phyloP scores from a whole-genome alignment of 2,113 vertebrate genomes.

The Dromas ardeola region DNA sequence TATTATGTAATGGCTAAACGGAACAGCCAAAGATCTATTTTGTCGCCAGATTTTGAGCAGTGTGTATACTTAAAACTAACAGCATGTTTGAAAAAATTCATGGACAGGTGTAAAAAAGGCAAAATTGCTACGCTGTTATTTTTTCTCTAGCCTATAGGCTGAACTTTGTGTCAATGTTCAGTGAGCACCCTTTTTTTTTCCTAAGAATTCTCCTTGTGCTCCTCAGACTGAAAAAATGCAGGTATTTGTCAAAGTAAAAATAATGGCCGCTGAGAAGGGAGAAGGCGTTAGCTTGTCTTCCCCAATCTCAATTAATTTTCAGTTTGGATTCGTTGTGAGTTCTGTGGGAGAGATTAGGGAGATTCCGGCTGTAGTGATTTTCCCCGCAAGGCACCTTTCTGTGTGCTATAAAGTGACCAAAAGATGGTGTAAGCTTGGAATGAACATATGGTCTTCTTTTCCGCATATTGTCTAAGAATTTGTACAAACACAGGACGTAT shows the following conservation, averaged over 20 bases:
- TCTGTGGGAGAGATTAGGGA: background rate
- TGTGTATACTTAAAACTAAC: background rate
- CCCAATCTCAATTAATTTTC: constrained; percentile 3
- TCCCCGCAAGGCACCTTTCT: background rate
- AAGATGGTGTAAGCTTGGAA: background rate
- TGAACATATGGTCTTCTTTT: background rate
- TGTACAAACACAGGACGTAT: background rate
- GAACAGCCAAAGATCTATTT: background rate
- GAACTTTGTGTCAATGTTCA: background rate
- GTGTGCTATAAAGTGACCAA: background rate
- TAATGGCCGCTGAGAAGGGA: background rate
- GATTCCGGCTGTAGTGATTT: background rate
- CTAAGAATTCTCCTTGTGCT: background rate
- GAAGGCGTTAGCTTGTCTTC: background rate
- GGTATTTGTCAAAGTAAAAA: background rate
- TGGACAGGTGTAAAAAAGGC: background rate
- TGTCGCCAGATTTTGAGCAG: background rate
- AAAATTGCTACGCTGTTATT: background rate
- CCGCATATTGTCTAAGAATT: background rate
- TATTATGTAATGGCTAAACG: background rate
- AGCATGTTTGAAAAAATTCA: background rate
- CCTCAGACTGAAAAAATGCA: background rate
- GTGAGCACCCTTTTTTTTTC: background rate
- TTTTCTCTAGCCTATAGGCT: background rate
- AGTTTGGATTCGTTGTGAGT: background rate